phyloP scores from a whole-genome alignment of 2,888 invertebrate species.

The Parnassius mnemosyne region DNA sequence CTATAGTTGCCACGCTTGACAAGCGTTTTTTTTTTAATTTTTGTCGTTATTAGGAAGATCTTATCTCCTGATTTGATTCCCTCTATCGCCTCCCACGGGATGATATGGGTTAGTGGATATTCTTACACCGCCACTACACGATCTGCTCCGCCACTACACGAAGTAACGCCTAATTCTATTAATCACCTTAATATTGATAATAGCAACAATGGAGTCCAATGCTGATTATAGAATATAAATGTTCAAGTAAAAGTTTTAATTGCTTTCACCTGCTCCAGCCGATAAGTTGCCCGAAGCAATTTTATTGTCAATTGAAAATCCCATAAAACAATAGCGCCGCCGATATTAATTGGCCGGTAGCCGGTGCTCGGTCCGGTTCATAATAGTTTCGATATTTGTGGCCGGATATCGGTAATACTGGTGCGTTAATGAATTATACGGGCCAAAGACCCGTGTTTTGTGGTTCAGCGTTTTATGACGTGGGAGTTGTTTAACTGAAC shows the following conservation, averaged over 20 bases:
- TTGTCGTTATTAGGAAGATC: no score
- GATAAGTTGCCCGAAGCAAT: constrained; percentile 19
- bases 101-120: no score
- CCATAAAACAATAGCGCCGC: constrained; percentile 23
- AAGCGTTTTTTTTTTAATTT: no score
- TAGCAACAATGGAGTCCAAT: no score
- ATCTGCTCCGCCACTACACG: no score
- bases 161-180: no score
- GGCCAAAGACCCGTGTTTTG: constrained; percentile 1
- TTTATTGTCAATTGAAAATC: constrained; percentile 23
- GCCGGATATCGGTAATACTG: constrained; percentile 21
- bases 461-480: not conserved
- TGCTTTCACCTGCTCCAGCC: constrained; percentile 14
- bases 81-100: no score
- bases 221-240: no score
- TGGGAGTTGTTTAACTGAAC: not conserved
- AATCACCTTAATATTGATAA: no score
- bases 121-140: no score
- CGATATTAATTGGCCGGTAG: constrained; percentile 18
- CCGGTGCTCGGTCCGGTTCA: constrained; percentile 15
- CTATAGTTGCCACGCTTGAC: no score
- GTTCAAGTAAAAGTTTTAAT: constrained; percentile 5
- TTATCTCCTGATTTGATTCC: no score
- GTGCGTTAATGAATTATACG: constrained; percentile 16
- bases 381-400: constrained; percentile 26